phyloP scores from a whole-genome alignment of 2,797 vertebrate genomes.

The Catostomus latipinnis region DNA sequence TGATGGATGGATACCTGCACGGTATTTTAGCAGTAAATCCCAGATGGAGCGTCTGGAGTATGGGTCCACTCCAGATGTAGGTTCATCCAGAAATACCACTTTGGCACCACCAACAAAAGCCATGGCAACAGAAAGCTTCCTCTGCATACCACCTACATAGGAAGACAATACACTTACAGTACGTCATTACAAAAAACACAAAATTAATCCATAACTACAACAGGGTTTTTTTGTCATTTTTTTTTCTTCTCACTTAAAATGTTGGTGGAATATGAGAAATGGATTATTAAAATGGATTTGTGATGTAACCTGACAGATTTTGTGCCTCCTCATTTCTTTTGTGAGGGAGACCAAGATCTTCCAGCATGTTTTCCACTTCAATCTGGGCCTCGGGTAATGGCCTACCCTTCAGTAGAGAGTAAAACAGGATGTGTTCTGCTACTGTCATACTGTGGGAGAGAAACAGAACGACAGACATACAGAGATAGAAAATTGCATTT shows the following conservation, averaged over 20 bases:
- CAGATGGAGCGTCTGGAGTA: conserved; percentile 95
- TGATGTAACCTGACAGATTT: conserved; percentile 78
- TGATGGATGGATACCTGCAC: conserved; percentile 76
- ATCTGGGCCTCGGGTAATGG: conserved; percentile 83
- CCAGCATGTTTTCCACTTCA: conserved; percentile 88
- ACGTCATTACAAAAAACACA: neutral
- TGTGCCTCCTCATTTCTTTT: conserved; percentile 89
- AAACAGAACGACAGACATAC: neutral
- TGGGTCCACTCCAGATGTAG: conserved; percentile 94
- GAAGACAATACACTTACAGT: neutral
- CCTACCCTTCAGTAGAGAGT: conserved; percentile 89
- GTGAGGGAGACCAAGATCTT: conserved; percentile 88
- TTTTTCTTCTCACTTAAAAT: too few relatives aligned
- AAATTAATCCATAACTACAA: neutral
- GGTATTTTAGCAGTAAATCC: conserved; percentile 95
- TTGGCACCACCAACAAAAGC: conserved; percentile 95
- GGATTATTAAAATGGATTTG: neutral
- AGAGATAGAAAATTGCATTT: neutral
- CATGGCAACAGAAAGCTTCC: conserved; percentile 92
- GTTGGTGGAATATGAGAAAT: too few relatives aligned
- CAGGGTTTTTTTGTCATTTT: too few relatives aligned
- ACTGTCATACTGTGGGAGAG: conserved; percentile 85
- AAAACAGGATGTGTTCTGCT: conserved; percentile 93
- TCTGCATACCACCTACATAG: conserved; percentile 91
- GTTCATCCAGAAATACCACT: conserved; percentile 93